Evolutionary conservation across 1,140 invertebrate genomes (phyloP), one percentile per base, ranked within the genome.

Genomic region (Triops longicaudatus): DNA sequence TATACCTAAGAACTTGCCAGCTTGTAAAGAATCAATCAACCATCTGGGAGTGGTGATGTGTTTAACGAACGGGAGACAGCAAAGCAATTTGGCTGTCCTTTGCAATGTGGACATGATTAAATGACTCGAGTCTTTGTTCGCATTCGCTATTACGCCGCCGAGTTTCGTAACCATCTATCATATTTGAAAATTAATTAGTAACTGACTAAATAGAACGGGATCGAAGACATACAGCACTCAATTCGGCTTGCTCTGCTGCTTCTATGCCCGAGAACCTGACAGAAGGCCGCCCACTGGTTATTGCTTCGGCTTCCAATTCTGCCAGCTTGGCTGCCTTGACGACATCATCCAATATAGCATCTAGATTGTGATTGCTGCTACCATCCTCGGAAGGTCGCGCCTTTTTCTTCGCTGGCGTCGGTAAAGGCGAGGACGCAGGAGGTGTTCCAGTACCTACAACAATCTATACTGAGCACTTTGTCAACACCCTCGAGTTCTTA

Each of bases 71-170:
- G 91, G 90, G 37, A 97, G 86, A 81, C 92, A 91, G 81, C 90
- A 90, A 17, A 98, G 87, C 27, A 98, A 87, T 83, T 98, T 98
- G 78, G 91, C 88, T 0, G 96, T 96, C 75, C 95, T 87, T 44
- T 88, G 88, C 26, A 95, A 86, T 74, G 88, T 85, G 44, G 85
- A 83, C 88, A 96, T 91, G 0, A 98, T 89, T 17, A 98, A 86
- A 85, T 98, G 95, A 0, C 94, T 97, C 12, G 93, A 93, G 79
- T 94, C 90, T 50, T 88, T 88, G 6, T 83, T 81, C 72, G 83
- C 83, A 26, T 82, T 81, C 17, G 92, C 91, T 28, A 96, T 84
- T 12, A 88, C 86, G 6, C 93, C 94, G 43, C 94, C 95, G 26
- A 98, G 86, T 84, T 92, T 88, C 78, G 85, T 82, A 5, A 89